Base-by-base conservation (phyloP, 64 coral and sea anemone genomes). In the Dendronephthya gigantea region DNA sequence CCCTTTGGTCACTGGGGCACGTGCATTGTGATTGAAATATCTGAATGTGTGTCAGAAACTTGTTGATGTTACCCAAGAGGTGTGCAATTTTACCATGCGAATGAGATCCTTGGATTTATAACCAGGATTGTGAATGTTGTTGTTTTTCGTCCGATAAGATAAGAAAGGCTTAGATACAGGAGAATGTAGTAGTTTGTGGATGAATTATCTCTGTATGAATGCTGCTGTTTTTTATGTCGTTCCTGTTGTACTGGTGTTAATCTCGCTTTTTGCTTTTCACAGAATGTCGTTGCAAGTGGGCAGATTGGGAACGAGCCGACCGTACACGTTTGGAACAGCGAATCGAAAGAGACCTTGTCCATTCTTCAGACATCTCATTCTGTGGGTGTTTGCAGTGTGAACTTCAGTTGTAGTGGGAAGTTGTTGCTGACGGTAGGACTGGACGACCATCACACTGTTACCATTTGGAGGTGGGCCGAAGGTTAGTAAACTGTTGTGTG, bases 301-400 rank as follows among this genome's bases (percentile, higher is more conserved):
- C 95, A 98, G 83, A 98, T 98, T 62, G 95, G 95, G 31, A 90
- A 93, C 34, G 92, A 98, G 39, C 95, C 95, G 2, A 90, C 88
- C 15, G 90, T 93, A 22, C 95, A 98, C 39, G 87, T 98, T 69
- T 98, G 95, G 95, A 92, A 98, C 52, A 88, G 92, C 25, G 56
- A 87, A 49, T 87, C 95, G 32, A 98, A 98, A 50, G 95, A 98
- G 29, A 98, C 95, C 1, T 66, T 98, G 55, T 98, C 95, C 7
- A 87, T 98, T 15, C 56, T 98, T 10, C 92, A 92, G 62, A 90
- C 92, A 33, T 91, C 87, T 39, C 95, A 98, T 49, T 89, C 87
- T 14, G 89, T 91, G 9, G 95, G 95, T 33, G 90, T 98, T 0
- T 98, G 95, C 35, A 87, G 92, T 4, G 85, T 98, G 38, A 85